Evolutionary conservation across 2,113 vertebrate genomes (phyloP), one percentile per base, ranked within the genome.

Genomic region (Progne subis): DNA sequence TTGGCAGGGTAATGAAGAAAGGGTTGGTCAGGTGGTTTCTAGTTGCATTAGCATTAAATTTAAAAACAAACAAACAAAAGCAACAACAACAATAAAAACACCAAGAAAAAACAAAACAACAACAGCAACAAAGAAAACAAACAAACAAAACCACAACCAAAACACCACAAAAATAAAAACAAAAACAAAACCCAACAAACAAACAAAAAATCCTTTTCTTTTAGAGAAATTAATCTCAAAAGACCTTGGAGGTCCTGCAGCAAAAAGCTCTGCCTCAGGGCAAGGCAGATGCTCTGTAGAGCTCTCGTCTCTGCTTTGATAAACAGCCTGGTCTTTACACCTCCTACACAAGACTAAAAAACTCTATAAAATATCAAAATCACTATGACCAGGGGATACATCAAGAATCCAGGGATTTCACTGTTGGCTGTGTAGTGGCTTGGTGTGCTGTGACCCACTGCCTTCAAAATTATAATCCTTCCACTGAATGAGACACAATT

Each of bases 401-500:
- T 50, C 46, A 84, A 46, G 92, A 86, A 94, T 80, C 67, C 68
- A 59, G 25, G 55, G 59, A 82, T 89, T 94, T 95, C 63, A 94
- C 56, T n/a, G 28, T 61, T 92, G 68, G 74, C 67, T 77, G 29
- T 74, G 80, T 56, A 81, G 84, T 63, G 69, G 63, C 61, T 92
- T 37, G 18, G 70, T 82, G 87, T 4, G 31, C 67, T 64, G 49
- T 75, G 90, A 94, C 91, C 77, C 74, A 68, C 28, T 3, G 12
- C 77, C 84, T 86, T 93, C 56, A 88, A 95, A 93, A 95, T 87
- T 93, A 70, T 64, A 95, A 93, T 95, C 93, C 79, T 37, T 88
- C 74, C 71, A 71, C 50, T 82, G 86, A 97, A 94, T 55, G 59
- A 92, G 63, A 93, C 90, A 95, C 34, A 82, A 97, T 94, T 96